These are phyloP conservation scores for Asteroscopus sphinx DNA, from an alignment of 2,888 invertebrate species.

Conservation along the genomic window DNA sequence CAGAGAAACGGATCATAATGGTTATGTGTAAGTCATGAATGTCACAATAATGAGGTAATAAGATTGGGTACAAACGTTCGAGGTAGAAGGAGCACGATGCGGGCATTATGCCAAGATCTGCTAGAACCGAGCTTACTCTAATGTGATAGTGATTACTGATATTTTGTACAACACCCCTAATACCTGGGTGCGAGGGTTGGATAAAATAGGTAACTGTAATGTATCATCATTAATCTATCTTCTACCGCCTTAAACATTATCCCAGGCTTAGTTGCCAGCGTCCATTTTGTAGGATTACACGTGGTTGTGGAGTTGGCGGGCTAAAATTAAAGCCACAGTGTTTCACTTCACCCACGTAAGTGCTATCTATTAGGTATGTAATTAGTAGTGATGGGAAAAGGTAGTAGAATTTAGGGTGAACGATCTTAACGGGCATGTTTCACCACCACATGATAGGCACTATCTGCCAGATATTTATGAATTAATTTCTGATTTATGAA, in stretches of 20 bases:
- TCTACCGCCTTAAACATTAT: constrained; percentile 27
- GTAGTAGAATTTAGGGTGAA: too few species aligned
- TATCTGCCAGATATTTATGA: too few species aligned
- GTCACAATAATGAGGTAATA: constrained; percentile 37
- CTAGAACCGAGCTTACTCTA: constrained; percentile 17
- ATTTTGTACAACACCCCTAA: constrained; percentile 19
- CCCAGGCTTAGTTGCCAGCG: constrained; percentile 31
- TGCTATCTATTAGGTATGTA: constrained; percentile 12
- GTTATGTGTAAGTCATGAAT: constrained; percentile 14
- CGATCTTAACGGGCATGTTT: too few species aligned
- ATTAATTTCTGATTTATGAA: too few species aligned
- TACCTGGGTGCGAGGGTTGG: constrained; percentile 1
- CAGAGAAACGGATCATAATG: constrained; percentile 8
- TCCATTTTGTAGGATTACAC: constrained; percentile 26
- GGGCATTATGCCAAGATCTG: constrained; percentile 37
- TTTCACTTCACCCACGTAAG: constrained; percentile 3
- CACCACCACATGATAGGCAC: too few species aligned
- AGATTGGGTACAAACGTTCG: constrained; percentile 9
- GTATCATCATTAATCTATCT: constrained; percentile 43
- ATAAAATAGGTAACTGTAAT: constrained; percentile 22
- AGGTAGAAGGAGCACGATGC: constrained; percentile 2
- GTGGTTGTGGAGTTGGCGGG: constrained; percentile 20
- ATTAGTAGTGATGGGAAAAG: too few species aligned
- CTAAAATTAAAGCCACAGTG: constrained; percentile 6
- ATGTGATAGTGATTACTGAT: constrained; percentile 36